Evolutionary conservation across 2,888 invertebrate genomes (phyloP).

Genomic region (Leistus spinibarbis): DNA sequence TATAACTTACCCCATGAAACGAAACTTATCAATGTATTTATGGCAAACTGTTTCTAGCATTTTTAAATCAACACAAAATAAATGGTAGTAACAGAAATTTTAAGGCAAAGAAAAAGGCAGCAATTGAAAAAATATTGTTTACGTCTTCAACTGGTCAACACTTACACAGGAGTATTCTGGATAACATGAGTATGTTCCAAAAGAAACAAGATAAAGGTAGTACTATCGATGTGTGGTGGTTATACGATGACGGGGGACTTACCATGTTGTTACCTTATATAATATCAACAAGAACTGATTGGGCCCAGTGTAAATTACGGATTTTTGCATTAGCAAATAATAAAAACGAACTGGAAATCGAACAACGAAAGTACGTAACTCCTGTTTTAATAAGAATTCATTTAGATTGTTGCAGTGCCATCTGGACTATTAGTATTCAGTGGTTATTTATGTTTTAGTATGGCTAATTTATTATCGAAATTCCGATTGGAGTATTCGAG

Average conservation of each 20-base stretch:
- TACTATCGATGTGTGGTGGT: conserved; percentile 94
- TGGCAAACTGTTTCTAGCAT: background rate
- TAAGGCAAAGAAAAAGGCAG: conserved; percentile 45
- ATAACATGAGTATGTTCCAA: conserved; percentile 76
- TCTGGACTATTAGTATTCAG: background rate
- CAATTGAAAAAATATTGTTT: conserved; percentile 47
- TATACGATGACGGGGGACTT: conserved; percentile 91
- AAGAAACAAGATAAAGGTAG: conserved; percentile 75
- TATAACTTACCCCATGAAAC: conserved; percentile 30
- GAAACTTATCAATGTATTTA: background rate
- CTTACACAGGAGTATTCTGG: conserved; percentile 68
- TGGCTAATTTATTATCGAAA: conserved; percentile 90
- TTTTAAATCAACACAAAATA: conserved; percentile 18
- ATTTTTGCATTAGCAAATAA: conserved; percentile 86
- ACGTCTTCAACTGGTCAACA: conserved; percentile 44
- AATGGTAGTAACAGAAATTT: conserved; percentile 41
- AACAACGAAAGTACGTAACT: conserved; percentile 79
- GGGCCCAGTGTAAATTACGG: conserved; percentile 78
- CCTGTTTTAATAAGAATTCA: background rate
- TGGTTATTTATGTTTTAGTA: conserved; percentile 64
- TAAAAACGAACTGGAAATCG: conserved; percentile 77
- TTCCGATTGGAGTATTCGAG: conserved; percentile 94
- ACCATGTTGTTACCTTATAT: conserved; percentile 87
- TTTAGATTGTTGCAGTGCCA: background rate
- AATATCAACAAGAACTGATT: conserved; percentile 76